A percentile compares a stretch with the other conserved stretches of the same genome.
Evolutionary conservation across 2,888 invertebrate species (phyloP).

Genomic region (Drosophila affinis): DNA sequence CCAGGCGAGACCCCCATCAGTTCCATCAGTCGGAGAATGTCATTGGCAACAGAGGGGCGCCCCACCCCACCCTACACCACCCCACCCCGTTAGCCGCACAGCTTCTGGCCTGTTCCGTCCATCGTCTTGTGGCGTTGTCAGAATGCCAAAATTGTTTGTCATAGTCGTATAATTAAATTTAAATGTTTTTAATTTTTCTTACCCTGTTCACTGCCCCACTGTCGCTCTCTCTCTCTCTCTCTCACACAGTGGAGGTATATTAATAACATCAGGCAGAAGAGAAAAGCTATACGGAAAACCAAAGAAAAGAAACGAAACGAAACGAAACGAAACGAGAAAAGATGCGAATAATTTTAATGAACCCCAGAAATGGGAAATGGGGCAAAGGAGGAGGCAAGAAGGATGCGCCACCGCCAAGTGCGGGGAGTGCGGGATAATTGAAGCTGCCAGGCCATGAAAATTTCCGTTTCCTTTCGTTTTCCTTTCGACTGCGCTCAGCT

Average conservation of each 20-base stretch:
- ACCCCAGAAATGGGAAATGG: constrained; percentile 7
- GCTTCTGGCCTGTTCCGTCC: not conserved
- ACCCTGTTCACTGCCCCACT: not conserved
- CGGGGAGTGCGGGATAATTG: constrained; percentile 19
- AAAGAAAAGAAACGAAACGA: not conserved
- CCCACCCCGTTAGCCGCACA: too few relatives aligned
- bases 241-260: constrained; percentile 39
- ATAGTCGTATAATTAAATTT: constrained; percentile 78
- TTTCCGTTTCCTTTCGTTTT: constrained; percentile 7
- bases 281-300: constrained; percentile 1
- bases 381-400: not conserved
- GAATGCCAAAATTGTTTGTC: constrained; percentile 78
- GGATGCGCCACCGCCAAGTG: not conserved
- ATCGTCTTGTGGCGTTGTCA: constrained; percentile 51
- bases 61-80: not conserved
- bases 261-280: constrained; percentile 38
- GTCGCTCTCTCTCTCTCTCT: constrained; percentile 24
- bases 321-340: constrained; percentile 11
- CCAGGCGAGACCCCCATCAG: not conserved
- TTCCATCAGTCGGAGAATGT: constrained; percentile 13
- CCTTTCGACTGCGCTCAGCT: constrained; percentile 5
- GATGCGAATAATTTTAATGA: constrained; percentile 40
- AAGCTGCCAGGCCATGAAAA: constrained; percentile 37
- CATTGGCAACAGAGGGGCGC: constrained; percentile 9
- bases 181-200: constrained; percentile 62